Evolutionary conservation across 2,888 invertebrate species (phyloP), one percentile per base, ranked within the genome.

Genomic region (Zhengitettix transpicula): DNA sequence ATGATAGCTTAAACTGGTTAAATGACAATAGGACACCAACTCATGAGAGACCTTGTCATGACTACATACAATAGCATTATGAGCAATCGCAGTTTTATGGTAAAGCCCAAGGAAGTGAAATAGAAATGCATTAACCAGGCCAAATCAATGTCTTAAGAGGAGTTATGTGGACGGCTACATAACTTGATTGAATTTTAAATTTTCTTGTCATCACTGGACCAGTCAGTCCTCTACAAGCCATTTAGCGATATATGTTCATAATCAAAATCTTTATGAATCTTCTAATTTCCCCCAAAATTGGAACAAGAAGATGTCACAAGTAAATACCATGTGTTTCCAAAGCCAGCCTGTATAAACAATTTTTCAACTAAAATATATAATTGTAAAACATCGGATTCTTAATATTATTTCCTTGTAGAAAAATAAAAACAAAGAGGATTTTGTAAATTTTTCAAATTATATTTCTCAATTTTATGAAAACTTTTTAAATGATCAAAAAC

Each of bases 91-190:
- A 79, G 90, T 64, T 89, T 89, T 58, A 90, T 92, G 57, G 90
- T 89, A 9, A 91, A 91, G 71, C 90, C 90, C 64, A 90, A 90
- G 75, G 91, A 92, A 71, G 90, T 91, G 42, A 91, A 91, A 74
- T 91, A 90, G 75, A 90, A 90, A 72, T 80, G 90, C 69, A 91
- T 90, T 72, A 91, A 90, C 71, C 90, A 91, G 71, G 90, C 90
- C 9, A 91, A 91, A 71, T 90, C 90, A 63, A 89, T 90, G 74
- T 90, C 90, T 68, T 75, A 91, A 65, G 91, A 91, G 68, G 91
- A 91, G 69, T 70, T 91, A 60, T 75, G 90, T 5, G 91, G 90
- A 0, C 78, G 89, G 64, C 78, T 90, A 70, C 87, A 86, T 77
- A 88, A 87, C 71, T 88, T 89, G 83, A 89, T 89, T 44, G 90